Conservation (phyloP, 2,113 vertebrate species). For the Aleadryas rufinucha region DNA sequence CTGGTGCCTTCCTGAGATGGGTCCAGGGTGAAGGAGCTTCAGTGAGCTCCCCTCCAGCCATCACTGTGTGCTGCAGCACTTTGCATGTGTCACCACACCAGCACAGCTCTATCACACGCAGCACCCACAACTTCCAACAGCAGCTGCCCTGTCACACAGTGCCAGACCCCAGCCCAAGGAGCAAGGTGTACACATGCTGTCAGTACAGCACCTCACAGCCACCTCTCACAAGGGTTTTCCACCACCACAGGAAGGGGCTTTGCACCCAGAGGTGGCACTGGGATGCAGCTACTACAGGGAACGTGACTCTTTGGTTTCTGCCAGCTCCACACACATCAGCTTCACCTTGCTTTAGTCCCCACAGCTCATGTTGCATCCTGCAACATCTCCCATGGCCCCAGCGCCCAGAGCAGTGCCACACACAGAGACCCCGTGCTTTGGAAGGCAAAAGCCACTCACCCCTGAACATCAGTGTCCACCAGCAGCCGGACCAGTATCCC, state of each 20-base stretch:
- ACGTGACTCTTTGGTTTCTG: not conserved
- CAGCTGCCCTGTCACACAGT: not conserved
- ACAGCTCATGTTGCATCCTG: accelerated
- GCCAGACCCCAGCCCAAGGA: not conserved
- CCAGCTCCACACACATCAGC: not conserved
- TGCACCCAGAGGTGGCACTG: not conserved
- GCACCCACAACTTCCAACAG: not conserved
- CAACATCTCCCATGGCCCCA: not conserved
- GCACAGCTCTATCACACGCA: not conserved
- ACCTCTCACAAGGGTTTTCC: not conserved
- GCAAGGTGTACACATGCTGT: not conserved
- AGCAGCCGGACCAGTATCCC: constrained; percentile 92
- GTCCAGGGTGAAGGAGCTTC: not conserved
- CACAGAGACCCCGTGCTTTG: accelerated
- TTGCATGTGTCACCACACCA: not conserved
- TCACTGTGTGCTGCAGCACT: not conserved
- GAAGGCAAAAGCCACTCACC: constrained; percentile 76
- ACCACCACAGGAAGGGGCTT: not conserved
- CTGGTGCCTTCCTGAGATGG: not conserved
- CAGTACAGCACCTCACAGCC: not conserved
- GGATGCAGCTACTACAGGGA: not conserved
- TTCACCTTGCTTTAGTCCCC: accelerated
- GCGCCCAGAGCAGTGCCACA: not conserved
- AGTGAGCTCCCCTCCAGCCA: not conserved
- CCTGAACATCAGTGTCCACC: constrained; percentile 84